These are phyloP conservation scores for Conomelus anceps DNA, from an alignment of 2,888 invertebrate species.

Conservation along the genomic window DNA sequence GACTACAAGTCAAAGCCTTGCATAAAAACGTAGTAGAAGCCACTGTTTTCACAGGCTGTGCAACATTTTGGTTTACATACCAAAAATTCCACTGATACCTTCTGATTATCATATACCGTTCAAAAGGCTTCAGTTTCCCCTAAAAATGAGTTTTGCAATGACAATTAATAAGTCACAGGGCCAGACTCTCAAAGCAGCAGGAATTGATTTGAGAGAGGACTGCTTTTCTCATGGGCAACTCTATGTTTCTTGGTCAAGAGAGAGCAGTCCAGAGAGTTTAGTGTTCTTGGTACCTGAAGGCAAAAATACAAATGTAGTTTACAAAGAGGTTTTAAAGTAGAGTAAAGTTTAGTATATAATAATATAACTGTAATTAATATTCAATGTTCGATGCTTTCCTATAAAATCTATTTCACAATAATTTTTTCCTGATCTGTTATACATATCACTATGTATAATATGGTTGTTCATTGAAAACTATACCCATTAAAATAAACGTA, in stretches of 20 bases:
- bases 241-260: slow-evolving; percentile 28
- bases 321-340: too few relatives aligned
- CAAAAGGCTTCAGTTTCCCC: slow-evolving; percentile 35
- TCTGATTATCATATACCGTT: slow-evolving; percentile 31
- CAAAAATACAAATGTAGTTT: too few relatives aligned
- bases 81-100: slow-evolving; percentile 33
- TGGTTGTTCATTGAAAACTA: too few relatives aligned
- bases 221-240: slow-evolving; percentile 30
- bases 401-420: too few relatives aligned
- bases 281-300: slow-evolving; percentile 11
- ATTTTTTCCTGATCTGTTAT: too few relatives aligned
- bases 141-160: slow-evolving; percentile 36
- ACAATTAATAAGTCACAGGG: slow-evolving; percentile 37
- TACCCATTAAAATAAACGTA: too few relatives aligned
- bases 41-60: neutral
- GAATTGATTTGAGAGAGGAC: slow-evolving; percentile 24
- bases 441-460: too few relatives aligned
- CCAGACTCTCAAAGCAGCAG: slow-evolving; percentile 33
- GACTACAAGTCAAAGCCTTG: neutral
- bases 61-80: slow-evolving; percentile 1
- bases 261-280: slow-evolving; percentile 19
- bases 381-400: too few relatives aligned
- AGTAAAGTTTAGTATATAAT: too few relatives aligned
- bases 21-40: neutral
- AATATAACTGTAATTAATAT: too few relatives aligned